Evolutionary conservation across 2,797 vertebrate genomes (phyloP).

Genomic region (Galagoides demidoff): DNA sequence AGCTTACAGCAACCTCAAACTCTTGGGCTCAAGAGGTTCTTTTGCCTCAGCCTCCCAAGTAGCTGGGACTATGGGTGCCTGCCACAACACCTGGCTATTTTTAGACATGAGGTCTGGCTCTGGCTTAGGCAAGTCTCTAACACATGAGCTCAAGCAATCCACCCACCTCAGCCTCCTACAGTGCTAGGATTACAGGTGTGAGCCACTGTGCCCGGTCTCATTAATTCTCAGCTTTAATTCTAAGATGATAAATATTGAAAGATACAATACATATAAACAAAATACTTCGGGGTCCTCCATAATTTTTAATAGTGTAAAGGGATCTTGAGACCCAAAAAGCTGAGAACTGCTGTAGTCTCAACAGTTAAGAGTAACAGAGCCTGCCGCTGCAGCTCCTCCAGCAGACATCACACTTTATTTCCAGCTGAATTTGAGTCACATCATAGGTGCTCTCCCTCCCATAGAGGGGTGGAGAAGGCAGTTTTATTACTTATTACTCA

Average conservation of each 20-base stretch:
- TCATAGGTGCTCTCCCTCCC: neutral
- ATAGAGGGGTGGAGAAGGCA: neutral
- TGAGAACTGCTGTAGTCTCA: neutral
- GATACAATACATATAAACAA: neutral
- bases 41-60: too few relatives aligned
- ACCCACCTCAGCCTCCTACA: too few relatives aligned
- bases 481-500: neutral
- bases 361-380: neutral
- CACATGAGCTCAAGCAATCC: too few relatives aligned
- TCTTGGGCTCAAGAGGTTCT: too few relatives aligned
- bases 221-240: constrained; percentile 3
- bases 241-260: neutral
- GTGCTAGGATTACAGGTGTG: too few relatives aligned
- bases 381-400: too few relatives aligned
- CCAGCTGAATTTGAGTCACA: neutral
- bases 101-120: too few relatives aligned
- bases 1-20: too few relatives aligned
- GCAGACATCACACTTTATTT: neutral
- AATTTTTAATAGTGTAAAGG: neutral
- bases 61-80: too few relatives aligned
- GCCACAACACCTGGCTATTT: too few relatives aligned
- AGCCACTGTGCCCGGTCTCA: too few relatives aligned
- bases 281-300: neutral
- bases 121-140: too few relatives aligned
- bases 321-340: neutral